Base-by-base conservation (phyloP, 2,797 vertebrate genomes). In the Peromyscus nudipes region DNA sequence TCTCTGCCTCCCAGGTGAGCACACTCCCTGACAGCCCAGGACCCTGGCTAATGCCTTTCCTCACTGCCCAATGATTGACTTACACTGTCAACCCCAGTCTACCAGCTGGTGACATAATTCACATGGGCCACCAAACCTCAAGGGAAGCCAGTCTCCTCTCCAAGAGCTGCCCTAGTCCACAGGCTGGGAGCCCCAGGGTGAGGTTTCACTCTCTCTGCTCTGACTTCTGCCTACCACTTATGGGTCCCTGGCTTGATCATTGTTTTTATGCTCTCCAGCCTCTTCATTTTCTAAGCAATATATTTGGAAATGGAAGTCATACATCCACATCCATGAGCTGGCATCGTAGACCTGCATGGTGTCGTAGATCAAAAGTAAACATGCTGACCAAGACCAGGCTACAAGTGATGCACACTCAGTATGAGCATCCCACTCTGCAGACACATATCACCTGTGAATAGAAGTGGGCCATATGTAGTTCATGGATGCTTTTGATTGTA, bases 71-170 rank as follows among this genome's bases (percentile, higher is more conserved):
- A 0, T 31, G 76, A 52, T 4, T 87, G 55, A 62, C 55, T 89
- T 67, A 73, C 3, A 94, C 14, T 40, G 46, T 75, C 80, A 67
- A 27, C 37, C 64, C 76, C 17, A 55, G 46, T 21, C 13, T 14
- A 60, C 52, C 19, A 49, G 29, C 29, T 43, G 6, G 62, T 55
- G 64, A 87, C 21, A 40, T 92, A 69, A 65, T 2, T 67, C 75
- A n/a, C 6, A 25, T 4, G 16, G 29, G 46, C 27, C 6, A 8
- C 31, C 31, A 82, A 12, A 46, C 46, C 52, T 1, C 0, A 16
- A 37, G 27, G 57, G 43, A 82, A 82, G n/a, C 31, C 49, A 65
- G 7, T 34, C n/a, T 77, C 79, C 67, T 92, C 8, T 4, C 31
- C 52, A 46, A 84, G 12, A 7, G 13, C 64, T 86, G 12, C 64